Evolutionary conservation across 2,888 invertebrate species (phyloP).

Genomic region (Dyspetes luteomarginatus): DNA sequence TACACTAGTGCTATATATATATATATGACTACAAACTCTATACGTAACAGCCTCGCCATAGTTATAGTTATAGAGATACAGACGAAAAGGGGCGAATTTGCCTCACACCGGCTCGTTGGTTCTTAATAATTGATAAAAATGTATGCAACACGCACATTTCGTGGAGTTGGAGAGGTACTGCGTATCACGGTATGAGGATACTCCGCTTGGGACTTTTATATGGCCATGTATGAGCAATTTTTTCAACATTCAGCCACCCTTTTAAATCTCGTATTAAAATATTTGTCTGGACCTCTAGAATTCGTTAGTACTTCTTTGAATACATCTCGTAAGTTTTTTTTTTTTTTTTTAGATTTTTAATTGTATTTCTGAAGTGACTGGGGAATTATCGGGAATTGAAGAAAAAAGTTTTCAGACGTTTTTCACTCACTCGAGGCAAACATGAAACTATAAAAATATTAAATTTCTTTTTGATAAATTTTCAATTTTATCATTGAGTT

Average conservation of each 20-base stretch:
- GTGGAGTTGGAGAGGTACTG: constrained; percentile 4
- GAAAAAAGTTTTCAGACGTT: background rate
- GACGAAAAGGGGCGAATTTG: constrained; percentile 37
- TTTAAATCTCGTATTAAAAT: background rate
- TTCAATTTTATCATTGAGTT: too few species aligned
- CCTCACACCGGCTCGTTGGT: constrained; percentile 69
- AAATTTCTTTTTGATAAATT: too few species aligned
- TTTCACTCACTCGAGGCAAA: too few species aligned
- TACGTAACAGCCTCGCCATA: constrained; percentile 32
- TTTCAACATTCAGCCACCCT: background rate
- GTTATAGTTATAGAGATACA: background rate
- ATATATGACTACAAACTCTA: constrained; percentile 32
- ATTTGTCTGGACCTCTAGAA: background rate
- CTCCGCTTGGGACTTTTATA: background rate
- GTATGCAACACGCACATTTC: constrained; percentile 77
- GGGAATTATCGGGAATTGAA: background rate
- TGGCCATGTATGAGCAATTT: background rate
- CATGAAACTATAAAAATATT: too few species aligned
- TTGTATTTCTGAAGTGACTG: background rate
- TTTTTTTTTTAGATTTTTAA: background rate
- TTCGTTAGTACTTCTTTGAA: background rate
- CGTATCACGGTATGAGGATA: constrained; percentile 23
- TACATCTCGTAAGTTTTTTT: background rate
- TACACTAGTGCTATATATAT: constrained; percentile 4
- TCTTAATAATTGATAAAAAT: constrained; percentile 84